Evolutionary conservation across 2,797 vertebrate genomes (phyloP), one percentile per base, ranked within the genome.

Genomic region (Tapera naevia): DNA sequence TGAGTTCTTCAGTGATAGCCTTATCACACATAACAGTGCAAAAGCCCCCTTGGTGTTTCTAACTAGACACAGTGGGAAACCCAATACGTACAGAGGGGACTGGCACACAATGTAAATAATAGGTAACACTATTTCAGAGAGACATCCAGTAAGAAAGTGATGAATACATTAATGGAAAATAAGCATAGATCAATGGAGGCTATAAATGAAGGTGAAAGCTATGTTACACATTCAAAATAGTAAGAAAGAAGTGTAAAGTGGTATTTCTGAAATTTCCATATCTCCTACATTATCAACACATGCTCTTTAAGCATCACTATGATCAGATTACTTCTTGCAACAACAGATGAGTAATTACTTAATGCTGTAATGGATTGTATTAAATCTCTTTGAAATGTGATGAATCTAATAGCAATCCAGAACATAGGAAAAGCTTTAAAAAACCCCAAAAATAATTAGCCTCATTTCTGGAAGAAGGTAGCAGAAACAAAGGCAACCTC

Each of bases 271-370:
- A 81, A 73, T 67, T n/a, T 53, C 54, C 3, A 0, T 32, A 50
- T 51, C 54, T 80, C 41, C 72, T 74, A 13, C 53, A 41, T 61
- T 43, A 83, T 54, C 53, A 80, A 65, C 27, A 24, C 11, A 62
- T 4, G 13, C 18, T 87, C 61, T 76, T 87, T 43, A 80, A 74
- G 32, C 69, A 66, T 48, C 33, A 70, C 54, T 46, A 30, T 48
- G 62, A 46, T 78, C 53, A 74, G 81, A 78, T 90, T 80, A 88
- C 43, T 87, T 89, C 61, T 23, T 91, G 82, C 58, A 91, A 78
- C 81, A 86, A 84, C 27, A 83, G 56, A 75, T 91, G 65, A 92
- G 43, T 80, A 93, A 94, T 95, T 94, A 80, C 37, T 95, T 89
- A 86, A 91, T 81, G 57, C n/a, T 80, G 10, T 71, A 92, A 94